These are phyloP conservation scores for Diprion similis DNA, from an alignment of 1,140 invertebrate genomes.

Conservation along the genomic window DNA sequence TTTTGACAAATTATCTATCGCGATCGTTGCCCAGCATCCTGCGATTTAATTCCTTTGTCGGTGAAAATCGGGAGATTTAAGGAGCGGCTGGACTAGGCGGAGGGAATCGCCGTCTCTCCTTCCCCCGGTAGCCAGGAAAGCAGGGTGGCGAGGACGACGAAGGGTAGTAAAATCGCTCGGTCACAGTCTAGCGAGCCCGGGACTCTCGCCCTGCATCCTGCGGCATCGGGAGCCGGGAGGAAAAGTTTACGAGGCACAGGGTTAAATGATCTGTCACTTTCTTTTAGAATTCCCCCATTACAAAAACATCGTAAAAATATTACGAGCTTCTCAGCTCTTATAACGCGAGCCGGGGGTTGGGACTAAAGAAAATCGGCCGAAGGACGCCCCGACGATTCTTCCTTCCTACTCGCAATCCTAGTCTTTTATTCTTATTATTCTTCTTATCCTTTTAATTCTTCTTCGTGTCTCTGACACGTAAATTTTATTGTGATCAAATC, in stretches of 20 bases:
- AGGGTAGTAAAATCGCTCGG: conserved; percentile 36
- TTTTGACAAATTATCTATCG: too few relatives aligned
- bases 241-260: conserved; percentile 45
- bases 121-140: too few relatives aligned
- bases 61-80: too few relatives aligned
- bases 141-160: not conserved
- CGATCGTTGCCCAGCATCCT: too few relatives aligned
- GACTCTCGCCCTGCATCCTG: conserved; percentile 19
- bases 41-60: too few relatives aligned
- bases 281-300: conserved; percentile 21
- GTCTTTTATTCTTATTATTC: not conserved
- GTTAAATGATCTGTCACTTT: conserved; percentile 54
- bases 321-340: not conserved
- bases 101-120: too few relatives aligned
- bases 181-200: conserved; percentile 40
- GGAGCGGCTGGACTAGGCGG: too few relatives aligned
- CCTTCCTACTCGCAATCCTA: not conserved
- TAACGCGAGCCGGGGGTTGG: too few relatives aligned
- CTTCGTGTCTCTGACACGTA: too few relatives aligned
- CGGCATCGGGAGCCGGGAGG: not conserved
- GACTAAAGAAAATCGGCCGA: too few relatives aligned
- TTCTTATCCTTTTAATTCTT: not conserved
- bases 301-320: conserved; percentile 38
- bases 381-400: not conserved
- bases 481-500: too few relatives aligned